Conservation (phyloP, 2,113 vertebrate species). For the Rhea americana region DNA sequence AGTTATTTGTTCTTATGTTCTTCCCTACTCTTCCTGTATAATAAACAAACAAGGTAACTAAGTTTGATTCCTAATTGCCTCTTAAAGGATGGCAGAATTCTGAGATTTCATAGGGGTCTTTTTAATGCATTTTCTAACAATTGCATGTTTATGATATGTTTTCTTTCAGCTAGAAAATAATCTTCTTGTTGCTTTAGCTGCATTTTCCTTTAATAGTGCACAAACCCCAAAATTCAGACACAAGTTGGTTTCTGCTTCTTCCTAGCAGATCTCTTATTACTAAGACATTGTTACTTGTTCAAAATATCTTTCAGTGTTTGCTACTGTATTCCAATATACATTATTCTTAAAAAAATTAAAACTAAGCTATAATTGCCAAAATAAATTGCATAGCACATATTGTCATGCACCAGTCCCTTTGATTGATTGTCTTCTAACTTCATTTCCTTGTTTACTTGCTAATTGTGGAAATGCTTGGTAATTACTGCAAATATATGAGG, state of each 20-base stretch:
- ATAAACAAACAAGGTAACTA: not conserved
- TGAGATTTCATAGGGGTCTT: not conserved
- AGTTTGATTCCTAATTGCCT: not conserved
- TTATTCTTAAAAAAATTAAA: not conserved
- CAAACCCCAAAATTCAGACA: not conserved
- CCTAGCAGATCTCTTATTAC: not conserved
- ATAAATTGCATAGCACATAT: not conserved
- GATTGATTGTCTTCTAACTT: not conserved
- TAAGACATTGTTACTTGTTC: not conserved
- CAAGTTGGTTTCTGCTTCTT: not conserved
- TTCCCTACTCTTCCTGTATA: not conserved
- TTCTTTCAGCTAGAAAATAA: not conserved
- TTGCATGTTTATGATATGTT: not conserved
- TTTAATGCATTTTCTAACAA: not conserved
- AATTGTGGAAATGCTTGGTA: not conserved
- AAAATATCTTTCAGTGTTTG: not conserved
- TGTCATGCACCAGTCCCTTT: not conserved
- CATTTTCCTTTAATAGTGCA: not conserved
- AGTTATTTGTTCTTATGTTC: conserved; percentile 7
- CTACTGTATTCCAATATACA: not conserved
- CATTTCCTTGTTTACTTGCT: not conserved
- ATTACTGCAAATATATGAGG: not conserved
- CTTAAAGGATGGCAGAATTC: not conserved
- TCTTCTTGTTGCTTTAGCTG: not conserved
- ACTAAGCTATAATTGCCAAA: not conserved